Base-by-base conservation (phyloP, 2,113 vertebrate species). In the Plectropomus leopardus region DNA sequence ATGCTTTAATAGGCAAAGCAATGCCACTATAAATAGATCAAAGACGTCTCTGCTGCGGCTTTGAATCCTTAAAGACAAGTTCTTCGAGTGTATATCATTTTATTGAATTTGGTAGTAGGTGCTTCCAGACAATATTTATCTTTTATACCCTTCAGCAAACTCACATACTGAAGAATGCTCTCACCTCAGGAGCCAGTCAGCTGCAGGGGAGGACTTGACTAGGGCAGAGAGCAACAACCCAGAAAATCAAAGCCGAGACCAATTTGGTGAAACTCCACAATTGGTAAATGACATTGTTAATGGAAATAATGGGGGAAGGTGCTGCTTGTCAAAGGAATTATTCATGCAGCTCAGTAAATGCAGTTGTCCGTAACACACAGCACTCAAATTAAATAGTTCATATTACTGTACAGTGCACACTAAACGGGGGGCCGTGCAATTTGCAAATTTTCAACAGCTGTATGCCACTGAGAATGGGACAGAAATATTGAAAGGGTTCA, bases 281-380 rank as follows among this genome's bases (percentile, higher is more conserved):
- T 40, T 54, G 40, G 36, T 32, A 48, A 76, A 76, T 55, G 13
- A 70, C 55, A 80, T 51, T 58, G 50, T 72, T 69, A 42, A 59
- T 59, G 55, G 21, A 53, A 87, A 73, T 80, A 74, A 80, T 59
- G 32, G 28, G 42, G 13, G 28, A 44, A 44, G 63, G 63, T 44
- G 51, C 57, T 60, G 68, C 45, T 73, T 70, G 72, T 84, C 51
- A 80, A 50, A 70, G 19, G 40, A 78, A 78, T 81, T 70, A 74
- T 78, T 84, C 69, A 84, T 70, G 72, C 36, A 3, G 54, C 58
- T 71, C 10, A 5, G 30, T 55, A 32, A 65, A 65, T 23, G 36
- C 48, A 79, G 59, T 61, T 67, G 53, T 45, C 71, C 5, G 16
- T 71, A 75, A 71, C 70, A 70, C 58, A 54, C 16, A 42, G 34